Base-by-base conservation (phyloP, 2,797 vertebrate species). In the Hydrocynus forskahlii region DNA sequence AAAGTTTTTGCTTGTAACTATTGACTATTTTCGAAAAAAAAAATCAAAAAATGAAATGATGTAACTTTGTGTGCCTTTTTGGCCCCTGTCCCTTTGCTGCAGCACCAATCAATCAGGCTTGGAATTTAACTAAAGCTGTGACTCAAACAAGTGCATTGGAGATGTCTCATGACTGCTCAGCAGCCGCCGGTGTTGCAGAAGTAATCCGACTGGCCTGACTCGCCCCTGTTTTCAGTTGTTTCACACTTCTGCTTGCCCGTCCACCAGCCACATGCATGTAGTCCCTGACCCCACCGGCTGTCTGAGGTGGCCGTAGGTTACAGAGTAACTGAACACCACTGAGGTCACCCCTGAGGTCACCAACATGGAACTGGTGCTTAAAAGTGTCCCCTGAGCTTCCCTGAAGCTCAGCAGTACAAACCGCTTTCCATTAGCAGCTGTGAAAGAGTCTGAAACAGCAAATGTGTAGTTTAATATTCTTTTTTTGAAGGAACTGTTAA, bases 291-390 rank as follows among this genome's bases (percentile, higher is more conserved):
- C 72, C 67, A 72, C 67, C 73, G 52, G 73, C 82, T 69, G 78
- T 64, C 76, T 71, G 78, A 76, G 78, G 76, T 52, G 66, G 59
- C 64, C 64, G 67, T 84, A 73, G 70, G 76, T 84, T 84, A 84
- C 80, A 68, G 74, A 77, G 82, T 84, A 84, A 84, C 74, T 80
- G 63, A 80, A 84, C 76, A 84, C 82, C 64, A 8, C 52, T 62
- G 72, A 43, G 54, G 40, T 84, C 73, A 84, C 78, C 78, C 50
- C 72, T 38, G 74, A 70, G 82, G 82, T 84, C 82, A 80, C 38
- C 45, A 77, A 84, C 82, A 84, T 69, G 23, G 67, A 66, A 64
- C 60, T 4, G 68, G 74, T 69, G 40, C n/a, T 48, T 69, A 23
- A 48, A 69, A 69, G 45, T 52, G 29, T 80, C 82, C 78, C 78